Conservation (phyloP, 2,797 vertebrate species). For the Carduelis carduelis region DNA sequence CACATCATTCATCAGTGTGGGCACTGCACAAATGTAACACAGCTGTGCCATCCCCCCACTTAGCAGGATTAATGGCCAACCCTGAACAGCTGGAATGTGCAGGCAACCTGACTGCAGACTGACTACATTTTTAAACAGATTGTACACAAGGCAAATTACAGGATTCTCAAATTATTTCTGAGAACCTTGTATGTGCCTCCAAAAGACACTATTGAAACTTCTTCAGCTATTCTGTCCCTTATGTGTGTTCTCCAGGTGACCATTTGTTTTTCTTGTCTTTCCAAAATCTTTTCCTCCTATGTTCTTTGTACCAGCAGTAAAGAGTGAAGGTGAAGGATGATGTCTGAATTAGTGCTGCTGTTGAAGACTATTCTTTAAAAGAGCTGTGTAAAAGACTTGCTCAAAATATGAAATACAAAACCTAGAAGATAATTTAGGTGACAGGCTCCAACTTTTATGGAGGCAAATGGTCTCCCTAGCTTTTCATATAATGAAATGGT, state of each 20-base stretch:
- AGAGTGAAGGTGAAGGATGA: background rate
- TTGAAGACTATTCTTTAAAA: background rate
- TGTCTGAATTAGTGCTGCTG: background rate
- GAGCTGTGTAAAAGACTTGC: background rate
- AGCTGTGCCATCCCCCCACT: rapidly evolving
- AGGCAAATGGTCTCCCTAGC: background rate
- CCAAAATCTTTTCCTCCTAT: background rate
- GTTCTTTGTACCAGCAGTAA: background rate
- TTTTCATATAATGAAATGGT: background rate
- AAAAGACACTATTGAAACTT: background rate
- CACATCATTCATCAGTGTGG: background rate
- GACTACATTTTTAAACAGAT: background rate
- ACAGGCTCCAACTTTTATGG: background rate
- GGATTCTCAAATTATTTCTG: background rate
- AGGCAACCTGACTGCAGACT: background rate
- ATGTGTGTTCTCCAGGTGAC: background rate
- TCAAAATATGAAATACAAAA: background rate
- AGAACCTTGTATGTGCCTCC: background rate
- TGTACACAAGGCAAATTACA: background rate
- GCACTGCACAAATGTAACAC: background rate
- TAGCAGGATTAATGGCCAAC: background rate
- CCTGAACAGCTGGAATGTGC: background rate
- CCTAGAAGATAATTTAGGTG: background rate
- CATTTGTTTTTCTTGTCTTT: background rate
- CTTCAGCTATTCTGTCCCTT: background rate